phyloP scores from a whole-genome alignment of 30 jellyfish, hydroid and myxozoan genomes.

The Turritopsis dohrnii region DNA sequence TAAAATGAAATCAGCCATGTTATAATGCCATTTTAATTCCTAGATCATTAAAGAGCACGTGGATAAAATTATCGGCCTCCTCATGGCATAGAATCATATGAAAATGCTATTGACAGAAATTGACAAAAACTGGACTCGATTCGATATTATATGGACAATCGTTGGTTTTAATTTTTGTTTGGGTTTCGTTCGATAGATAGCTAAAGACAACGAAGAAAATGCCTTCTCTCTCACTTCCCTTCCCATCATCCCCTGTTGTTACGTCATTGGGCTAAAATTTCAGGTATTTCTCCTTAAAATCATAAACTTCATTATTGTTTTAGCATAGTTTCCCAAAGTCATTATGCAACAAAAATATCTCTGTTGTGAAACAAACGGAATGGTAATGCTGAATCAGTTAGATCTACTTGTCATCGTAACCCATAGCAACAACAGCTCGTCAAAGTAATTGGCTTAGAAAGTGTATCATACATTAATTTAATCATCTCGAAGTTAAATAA shows the following conservation, averaged over 20 bases:
- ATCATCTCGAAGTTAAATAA: neutral
- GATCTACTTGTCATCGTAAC: neutral
- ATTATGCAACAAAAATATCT: neutral
- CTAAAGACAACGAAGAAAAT: neutral
- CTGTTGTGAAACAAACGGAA: neutral
- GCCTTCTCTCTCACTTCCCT: neutral
- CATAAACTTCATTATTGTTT: too few species aligned
- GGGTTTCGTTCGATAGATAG: neutral
- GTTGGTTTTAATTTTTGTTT: too few species aligned
- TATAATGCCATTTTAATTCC: too few species aligned
- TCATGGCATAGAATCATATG: too few species aligned
- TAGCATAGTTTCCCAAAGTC: too few species aligned
- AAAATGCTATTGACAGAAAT: too few species aligned
- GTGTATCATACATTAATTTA: neutral
- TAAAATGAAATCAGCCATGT: too few species aligned
- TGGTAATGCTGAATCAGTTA: neutral
- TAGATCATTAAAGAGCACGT: too few species aligned
- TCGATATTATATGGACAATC: too few species aligned
- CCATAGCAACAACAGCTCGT: neutral
- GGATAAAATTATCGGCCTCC: too few species aligned
- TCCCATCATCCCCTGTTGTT: too few species aligned
- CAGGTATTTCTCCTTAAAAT: neutral
- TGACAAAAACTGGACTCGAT: too few species aligned
- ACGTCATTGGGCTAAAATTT: neutral
- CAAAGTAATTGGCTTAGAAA: neutral